Conservation (phyloP, 1,140 invertebrate species). For the Arctopsyche grandis region DNA sequence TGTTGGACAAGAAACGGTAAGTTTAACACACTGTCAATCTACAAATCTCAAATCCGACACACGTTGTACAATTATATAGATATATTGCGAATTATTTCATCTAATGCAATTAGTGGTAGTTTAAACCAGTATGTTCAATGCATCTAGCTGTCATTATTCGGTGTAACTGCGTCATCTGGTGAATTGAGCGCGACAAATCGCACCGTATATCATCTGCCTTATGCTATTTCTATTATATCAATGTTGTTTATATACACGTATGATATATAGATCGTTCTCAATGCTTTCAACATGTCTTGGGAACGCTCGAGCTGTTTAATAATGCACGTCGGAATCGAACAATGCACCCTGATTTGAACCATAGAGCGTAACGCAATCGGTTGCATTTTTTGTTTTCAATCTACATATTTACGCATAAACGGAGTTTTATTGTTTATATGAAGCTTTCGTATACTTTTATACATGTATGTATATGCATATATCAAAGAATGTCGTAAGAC, state of each 20-base stretch:
- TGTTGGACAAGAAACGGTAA: slow-evolving; percentile 46
- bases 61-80: too few species aligned
- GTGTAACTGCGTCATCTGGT: background rate
- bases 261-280: too few species aligned
- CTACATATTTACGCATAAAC: background rate
- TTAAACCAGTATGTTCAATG: background rate
- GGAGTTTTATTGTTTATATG: background rate
- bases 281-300: too few species aligned
- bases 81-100: background rate
- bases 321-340: background rate
- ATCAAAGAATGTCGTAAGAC: too few species aligned
- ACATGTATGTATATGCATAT: too few species aligned
- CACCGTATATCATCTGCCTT: background rate
- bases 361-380: background rate
- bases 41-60: background rate
- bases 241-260: background rate
- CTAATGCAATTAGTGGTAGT: background rate
- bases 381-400: background rate
- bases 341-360: background rate
- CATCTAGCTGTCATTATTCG: background rate
- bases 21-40: background rate
- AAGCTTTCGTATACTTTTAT: too few species aligned
- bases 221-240: background rate
- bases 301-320: background rate
- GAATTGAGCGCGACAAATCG: background rate